Percentiles rank a stretch among this genome's conserved stretches.
phyloP scores from a whole-genome alignment of 2,888 invertebrate genomes.

The Mesopsocus fuscifrons region DNA sequence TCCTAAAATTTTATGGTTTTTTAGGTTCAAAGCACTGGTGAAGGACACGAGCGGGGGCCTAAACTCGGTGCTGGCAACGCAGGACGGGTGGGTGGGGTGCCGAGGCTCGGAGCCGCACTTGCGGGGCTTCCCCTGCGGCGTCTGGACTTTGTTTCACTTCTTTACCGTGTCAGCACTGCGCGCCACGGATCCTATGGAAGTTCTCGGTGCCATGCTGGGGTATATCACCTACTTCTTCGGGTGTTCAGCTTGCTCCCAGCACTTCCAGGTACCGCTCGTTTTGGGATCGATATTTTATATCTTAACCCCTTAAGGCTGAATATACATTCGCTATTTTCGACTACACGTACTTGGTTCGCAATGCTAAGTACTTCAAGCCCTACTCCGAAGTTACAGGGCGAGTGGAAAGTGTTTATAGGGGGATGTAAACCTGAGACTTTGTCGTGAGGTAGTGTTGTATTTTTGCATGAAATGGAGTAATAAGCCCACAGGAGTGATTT shows the following conservation, averaged over 20 bases:
- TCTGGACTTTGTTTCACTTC: slow-evolving; percentile 91
- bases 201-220: slow-evolving; percentile 64
- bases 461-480: too few relatives aligned
- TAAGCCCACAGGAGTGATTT: too few relatives aligned
- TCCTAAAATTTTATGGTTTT: too few relatives aligned
- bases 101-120: slow-evolving; percentile 51
- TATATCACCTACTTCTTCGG: slow-evolving; percentile 88
- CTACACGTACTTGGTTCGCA: too few relatives aligned
- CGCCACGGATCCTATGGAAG: slow-evolving; percentile 36
- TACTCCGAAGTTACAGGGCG: too few relatives aligned
- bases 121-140: slow-evolving; percentile 82
- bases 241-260: slow-evolving; percentile 73
- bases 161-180: slow-evolving; percentile 53
- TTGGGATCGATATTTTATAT: too few relatives aligned
- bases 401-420: too few relatives aligned
- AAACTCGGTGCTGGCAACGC: background rate
- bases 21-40: background rate
- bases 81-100: slow-evolving; percentile 59
- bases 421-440: too few relatives aligned
- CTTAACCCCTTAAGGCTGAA: too few relatives aligned
- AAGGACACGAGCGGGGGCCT: background rate
- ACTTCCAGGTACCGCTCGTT: slow-evolving; percentile 70
- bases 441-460: too few relatives aligned
- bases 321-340: too few relatives aligned
- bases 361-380: too few relatives aligned